Evolutionary conservation across 2,113 vertebrate species (phyloP).

Genomic region (Scartelaos histophorus): DNA sequence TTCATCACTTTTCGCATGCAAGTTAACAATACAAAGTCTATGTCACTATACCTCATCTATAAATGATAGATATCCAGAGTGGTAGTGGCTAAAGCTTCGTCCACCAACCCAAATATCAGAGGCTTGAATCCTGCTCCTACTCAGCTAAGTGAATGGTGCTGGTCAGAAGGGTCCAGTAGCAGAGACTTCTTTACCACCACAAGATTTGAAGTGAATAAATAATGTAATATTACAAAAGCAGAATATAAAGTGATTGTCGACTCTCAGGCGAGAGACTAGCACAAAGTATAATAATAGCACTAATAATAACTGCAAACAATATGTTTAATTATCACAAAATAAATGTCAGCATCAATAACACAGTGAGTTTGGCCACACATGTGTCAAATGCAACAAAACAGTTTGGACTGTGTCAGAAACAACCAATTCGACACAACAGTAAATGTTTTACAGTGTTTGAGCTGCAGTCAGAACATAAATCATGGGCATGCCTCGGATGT

Average conservation of each 20-base stretch:
- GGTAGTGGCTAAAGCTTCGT: too few relatives aligned
- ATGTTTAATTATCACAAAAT: not conserved
- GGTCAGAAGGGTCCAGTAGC: too few relatives aligned
- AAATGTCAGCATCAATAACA: not conserved
- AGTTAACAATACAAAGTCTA: not conserved
- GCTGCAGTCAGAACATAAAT: constrained; percentile 28
- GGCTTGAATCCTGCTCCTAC: too few relatives aligned
- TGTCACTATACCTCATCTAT: not conserved
- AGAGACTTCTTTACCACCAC: too few relatives aligned
- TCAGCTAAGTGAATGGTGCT: too few relatives aligned
- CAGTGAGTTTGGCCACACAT: not conserved
- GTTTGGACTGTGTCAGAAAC: constrained; percentile 3
- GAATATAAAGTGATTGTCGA: too few relatives aligned
- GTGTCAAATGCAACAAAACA: not conserved
- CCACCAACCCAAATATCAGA: too few relatives aligned
- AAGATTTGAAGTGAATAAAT: not conserved
- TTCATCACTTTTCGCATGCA: not conserved
- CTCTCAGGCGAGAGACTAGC: not conserved
- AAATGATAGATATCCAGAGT: not conserved
- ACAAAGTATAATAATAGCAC: not conserved
- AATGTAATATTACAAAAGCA: not conserved
- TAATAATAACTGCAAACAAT: not conserved
- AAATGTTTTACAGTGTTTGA: constrained; percentile 40
- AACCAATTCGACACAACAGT: constrained; percentile 20
- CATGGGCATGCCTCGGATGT: constrained; percentile 49